phyloP scores from a whole-genome alignment of 2,888 invertebrate genomes.

The Trachelus tabidus region DNA sequence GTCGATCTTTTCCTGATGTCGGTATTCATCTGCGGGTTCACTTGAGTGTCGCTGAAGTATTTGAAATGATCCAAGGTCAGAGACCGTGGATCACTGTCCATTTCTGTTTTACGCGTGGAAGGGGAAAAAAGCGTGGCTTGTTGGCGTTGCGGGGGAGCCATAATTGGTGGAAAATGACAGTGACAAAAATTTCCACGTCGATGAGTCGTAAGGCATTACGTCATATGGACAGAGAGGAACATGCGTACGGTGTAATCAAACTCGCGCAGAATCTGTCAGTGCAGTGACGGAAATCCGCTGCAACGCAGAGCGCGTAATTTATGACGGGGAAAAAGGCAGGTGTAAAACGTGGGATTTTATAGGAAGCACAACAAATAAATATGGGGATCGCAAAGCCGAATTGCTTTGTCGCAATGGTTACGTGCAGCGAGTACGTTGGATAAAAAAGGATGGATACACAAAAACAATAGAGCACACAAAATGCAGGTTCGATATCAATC shows the following conservation, averaged over 20 bases:
- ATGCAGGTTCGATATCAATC: background rate
- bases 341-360: constrained; percentile 55
- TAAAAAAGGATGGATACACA: background rate
- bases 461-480: background rate
- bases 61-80: background rate
- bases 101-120: background rate
- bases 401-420: background rate
- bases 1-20: background rate
- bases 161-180: background rate
- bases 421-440: background rate
- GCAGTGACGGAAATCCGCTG: constrained; percentile 46
- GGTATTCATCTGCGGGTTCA: background rate
- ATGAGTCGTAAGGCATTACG: background rate
- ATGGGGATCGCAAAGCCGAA: constrained; percentile 46
- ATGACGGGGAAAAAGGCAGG: constrained; percentile 63
- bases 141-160: background rate
- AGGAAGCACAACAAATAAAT: constrained; percentile 60
- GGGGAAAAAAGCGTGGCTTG: background rate
- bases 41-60: background rate
- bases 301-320: constrained; percentile 58
- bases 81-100: background rate
- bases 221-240: background rate
- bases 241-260: constrained; percentile 26
- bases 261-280: constrained; percentile 46
- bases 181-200: background rate